phyloP scores from a whole-genome alignment of 2,888 invertebrate species.

The Megastigmus dorsalis region DNA sequence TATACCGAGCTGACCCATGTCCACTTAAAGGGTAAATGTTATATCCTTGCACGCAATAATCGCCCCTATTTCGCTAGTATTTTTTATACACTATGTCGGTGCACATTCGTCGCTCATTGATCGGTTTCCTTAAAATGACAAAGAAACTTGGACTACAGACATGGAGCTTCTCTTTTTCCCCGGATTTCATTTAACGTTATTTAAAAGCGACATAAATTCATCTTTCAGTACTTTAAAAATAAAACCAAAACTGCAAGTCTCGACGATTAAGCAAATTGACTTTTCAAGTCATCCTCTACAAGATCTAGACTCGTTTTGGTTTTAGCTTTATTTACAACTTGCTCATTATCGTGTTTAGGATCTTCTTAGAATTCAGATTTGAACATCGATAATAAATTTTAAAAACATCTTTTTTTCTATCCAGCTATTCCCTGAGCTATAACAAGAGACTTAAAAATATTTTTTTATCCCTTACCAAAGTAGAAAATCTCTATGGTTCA shows the following conservation, averaged over 20 bases:
- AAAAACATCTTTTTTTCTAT: slow-evolving; percentile 48
- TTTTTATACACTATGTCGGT: slow-evolving; percentile 70
- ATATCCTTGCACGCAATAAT: slow-evolving; percentile 70
- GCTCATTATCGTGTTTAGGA: slow-evolving; percentile 35
- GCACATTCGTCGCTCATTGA: slow-evolving; percentile 66
- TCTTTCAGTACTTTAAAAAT: slow-evolving; percentile 48
- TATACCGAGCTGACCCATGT: slow-evolving; percentile 71
- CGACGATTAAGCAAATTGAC: slow-evolving; percentile 36
- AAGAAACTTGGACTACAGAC: slow-evolving; percentile 62
- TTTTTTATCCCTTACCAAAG: slow-evolving; percentile 44
- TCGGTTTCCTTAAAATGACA: slow-evolving; percentile 55
- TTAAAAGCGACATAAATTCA: slow-evolving; percentile 49
- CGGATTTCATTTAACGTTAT: slow-evolving; percentile 18
- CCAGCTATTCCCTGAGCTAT: slow-evolving; percentile 54
- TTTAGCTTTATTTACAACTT: slow-evolving; percentile 55
- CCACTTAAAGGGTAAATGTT: slow-evolving; percentile 69
- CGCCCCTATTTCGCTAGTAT: slow-evolving; percentile 71
- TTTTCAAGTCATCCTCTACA: slow-evolving; percentile 43
- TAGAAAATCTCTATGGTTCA: slow-evolving; percentile 45
- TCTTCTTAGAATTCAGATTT: slow-evolving; percentile 42
- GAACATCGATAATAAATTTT: slow-evolving; percentile 52
- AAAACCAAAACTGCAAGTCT: slow-evolving; percentile 55
- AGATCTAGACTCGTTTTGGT: slow-evolving; percentile 52
- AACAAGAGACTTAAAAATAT: slow-evolving; percentile 54
- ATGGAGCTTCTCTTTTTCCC: slow-evolving; percentile 55